Conservation (phyloP, 2,113 vertebrate genomes). For the Agelaius phoeniceus region DNA sequence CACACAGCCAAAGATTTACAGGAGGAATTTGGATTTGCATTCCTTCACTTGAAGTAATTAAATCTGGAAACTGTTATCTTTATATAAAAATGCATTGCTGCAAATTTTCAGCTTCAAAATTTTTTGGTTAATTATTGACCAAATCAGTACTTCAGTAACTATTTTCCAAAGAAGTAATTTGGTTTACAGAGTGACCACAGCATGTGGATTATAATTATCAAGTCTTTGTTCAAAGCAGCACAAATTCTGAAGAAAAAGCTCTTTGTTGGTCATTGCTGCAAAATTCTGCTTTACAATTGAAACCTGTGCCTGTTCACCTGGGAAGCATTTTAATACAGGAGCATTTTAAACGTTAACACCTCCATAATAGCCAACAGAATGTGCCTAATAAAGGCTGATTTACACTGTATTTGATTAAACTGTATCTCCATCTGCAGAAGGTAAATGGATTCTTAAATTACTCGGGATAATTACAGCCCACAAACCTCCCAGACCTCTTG, state of each 20-base stretch:
- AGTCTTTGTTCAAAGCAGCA: background rate
- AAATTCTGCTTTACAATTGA: background rate
- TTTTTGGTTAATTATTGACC: background rate
- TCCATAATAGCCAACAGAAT: slow-evolving; percentile 47
- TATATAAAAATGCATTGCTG: background rate
- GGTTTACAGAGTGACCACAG: background rate
- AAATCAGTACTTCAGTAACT: background rate
- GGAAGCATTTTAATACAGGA: slow-evolving; percentile 23
- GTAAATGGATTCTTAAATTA: slow-evolving; percentile 57
- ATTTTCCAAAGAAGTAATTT: background rate
- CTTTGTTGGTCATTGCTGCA: background rate
- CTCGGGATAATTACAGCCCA: slow-evolving; percentile 27
- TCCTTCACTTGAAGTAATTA: background rate
- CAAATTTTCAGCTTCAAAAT: background rate
- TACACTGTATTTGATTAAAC: slow-evolving; percentile 51
- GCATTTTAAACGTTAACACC: slow-evolving; percentile 38
- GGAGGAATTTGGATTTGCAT: background rate
- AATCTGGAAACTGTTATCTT: background rate
- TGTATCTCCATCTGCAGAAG: slow-evolving; percentile 31
- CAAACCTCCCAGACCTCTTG: background rate
- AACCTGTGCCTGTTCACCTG: background rate
- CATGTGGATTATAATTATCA: background rate
- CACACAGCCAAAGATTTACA: background rate
- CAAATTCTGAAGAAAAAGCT: background rate
- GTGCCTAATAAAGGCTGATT: slow-evolving; percentile 65